phyloP scores from a whole-genome alignment of 2,888 invertebrate genomes.

The Seira sanloemensis region DNA sequence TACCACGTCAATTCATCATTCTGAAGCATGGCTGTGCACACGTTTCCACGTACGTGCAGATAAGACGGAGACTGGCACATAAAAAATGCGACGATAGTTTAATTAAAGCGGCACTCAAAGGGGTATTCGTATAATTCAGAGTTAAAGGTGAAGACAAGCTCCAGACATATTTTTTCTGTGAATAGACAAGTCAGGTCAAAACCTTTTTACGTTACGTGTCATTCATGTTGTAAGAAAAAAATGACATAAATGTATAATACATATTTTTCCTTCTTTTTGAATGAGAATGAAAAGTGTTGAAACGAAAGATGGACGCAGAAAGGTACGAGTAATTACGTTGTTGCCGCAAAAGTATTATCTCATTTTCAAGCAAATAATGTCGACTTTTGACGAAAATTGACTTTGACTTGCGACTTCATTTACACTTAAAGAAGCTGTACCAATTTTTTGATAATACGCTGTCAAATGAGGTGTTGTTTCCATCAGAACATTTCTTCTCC shows the following conservation, averaged over 20 bases:
- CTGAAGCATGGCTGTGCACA: no score
- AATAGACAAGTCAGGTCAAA: slow-evolving; percentile 67
- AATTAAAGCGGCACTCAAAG: slow-evolving; percentile 65
- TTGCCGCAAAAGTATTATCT: neutral
- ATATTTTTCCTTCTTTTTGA: neutral
- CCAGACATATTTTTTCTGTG: slow-evolving; percentile 56
- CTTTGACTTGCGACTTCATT: slow-evolving; percentile 20
- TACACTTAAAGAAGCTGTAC: slow-evolving; percentile 30
- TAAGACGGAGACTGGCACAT: no score
- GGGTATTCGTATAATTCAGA: slow-evolving; percentile 71
- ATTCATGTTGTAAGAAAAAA: slow-evolving; percentile 1
- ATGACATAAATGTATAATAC: neutral
- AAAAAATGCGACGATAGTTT: slow-evolving; percentile 57
- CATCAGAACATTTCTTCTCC: slow-evolving; percentile 25
- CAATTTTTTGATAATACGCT: slow-evolving; percentile 63
- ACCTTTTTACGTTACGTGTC: slow-evolving; percentile 56
- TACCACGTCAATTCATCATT: neutral
- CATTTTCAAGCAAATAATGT: neutral
- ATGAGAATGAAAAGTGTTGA: neutral
- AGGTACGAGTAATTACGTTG: slow-evolving; percentile 7
- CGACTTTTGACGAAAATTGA: neutral
- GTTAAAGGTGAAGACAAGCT: slow-evolving; percentile 68
- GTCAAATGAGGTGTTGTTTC: slow-evolving; percentile 58
- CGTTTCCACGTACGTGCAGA: neutral
- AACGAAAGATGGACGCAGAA: slow-evolving; percentile 16